Evolutionary conservation across 2,888 invertebrate genomes (phyloP), one percentile per base, ranked within the genome.

Genomic region (Agonopterix heracliana): DNA sequence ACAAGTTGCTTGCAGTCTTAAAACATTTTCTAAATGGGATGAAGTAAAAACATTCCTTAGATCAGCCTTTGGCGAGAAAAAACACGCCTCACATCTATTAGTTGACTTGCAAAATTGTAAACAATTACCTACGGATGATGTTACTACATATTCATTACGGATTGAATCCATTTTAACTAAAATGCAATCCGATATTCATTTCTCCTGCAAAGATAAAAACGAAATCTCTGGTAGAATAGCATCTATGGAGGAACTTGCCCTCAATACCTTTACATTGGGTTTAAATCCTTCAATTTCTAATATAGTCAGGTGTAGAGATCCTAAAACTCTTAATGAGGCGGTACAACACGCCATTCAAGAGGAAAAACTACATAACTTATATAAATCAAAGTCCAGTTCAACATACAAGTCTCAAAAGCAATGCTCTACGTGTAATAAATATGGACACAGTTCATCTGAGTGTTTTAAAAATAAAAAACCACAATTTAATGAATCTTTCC

Each of bases 51-150:
- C 8, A 9, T 56, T 56, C 44, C 34, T 54, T 9, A 49, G 36
- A 38, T 38, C 17, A 5, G 47, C 34, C 10, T 56, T 56, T 13
- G 56, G 56, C 1, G 54, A 56, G 11, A 45, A 34, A n/a, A 56
- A 53, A 40, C 54, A 54, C 13, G 40, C 12, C 1, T 12, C 47
- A 0, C 55, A 54, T 38, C 26, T 54, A 42, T 9, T 53, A 2
- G 8, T 50, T 2, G 50, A 53, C 9, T 26, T 53, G n/a, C 50
- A 50, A 41, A 38, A 42, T 14, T 50, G 46, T 8, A 47, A 44
- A 8, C 49, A 51, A 35, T 13, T 13, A 11, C n/a, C 38, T 7
- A 38, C 35, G 9, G 53, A 54, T 44, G 11, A 12, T n/a, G 49
- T 54, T 3, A 44, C 35, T 5, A 36, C 49, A 49, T 54, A 43